Conservation (phyloP, 2,797 vertebrate species). For the Darevskia mixta region DNA sequence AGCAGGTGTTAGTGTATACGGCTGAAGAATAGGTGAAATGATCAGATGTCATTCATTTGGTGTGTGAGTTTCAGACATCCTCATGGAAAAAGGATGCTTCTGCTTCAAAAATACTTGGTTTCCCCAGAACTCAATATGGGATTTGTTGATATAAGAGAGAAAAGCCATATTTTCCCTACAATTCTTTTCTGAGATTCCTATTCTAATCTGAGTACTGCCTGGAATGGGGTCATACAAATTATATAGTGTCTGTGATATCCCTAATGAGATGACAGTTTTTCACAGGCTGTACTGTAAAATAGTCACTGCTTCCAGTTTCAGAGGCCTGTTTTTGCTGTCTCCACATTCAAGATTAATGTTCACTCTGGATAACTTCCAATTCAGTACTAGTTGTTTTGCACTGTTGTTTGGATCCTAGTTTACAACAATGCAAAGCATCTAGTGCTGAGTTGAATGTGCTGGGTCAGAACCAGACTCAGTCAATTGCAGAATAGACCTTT, state of each 20-base stretch:
- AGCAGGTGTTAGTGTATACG: conserved; percentile 43
- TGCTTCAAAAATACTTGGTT: neutral
- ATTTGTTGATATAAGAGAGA: neutral
- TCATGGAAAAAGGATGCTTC: neutral
- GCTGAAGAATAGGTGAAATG: conserved; percentile 50
- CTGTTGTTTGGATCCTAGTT: no score
- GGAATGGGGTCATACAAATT: neutral
- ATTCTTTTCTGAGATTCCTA: neutral
- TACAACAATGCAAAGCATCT: no score
- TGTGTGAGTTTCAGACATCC: neutral
- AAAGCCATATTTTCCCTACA: neutral
- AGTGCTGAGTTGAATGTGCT: no score
- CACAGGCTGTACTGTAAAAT: no score
- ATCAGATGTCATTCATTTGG: conserved; percentile 40
- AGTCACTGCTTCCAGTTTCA: no score
- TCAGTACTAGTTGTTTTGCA: no score
- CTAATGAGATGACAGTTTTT: neutral
- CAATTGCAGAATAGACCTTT: no score
- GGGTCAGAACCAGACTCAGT: no score
- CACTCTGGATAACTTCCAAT: no score
- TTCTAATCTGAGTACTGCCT: neutral
- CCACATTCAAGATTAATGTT: no score
- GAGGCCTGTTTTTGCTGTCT: no score
- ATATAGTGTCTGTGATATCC: neutral
- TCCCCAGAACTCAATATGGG: neutral